These are phyloP conservation scores for Chiridota heheva DNA, from an alignment of 35 echinoderm and acorn worm genomes.

Conservation along the genomic window DNA sequence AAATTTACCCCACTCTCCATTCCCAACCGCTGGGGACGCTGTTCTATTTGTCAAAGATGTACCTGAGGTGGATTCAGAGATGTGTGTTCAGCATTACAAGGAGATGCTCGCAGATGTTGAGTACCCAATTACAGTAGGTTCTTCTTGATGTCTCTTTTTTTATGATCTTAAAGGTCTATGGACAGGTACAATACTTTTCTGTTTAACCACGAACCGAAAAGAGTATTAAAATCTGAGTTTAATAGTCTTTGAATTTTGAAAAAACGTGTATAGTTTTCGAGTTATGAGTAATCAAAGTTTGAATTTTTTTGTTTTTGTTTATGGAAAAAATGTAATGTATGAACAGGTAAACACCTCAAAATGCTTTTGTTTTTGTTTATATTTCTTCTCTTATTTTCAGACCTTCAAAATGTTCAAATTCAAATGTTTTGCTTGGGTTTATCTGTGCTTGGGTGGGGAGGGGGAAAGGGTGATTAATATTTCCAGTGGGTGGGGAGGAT, in stretches of 20 bases:
- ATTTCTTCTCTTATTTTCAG: no score
- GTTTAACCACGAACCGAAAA: no score
- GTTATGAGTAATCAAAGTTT: background rate
- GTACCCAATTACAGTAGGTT: conserved; percentile 29
- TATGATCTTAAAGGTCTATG: no score
- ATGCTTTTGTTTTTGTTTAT: no score
- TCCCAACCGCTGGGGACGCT: conserved; percentile 42
- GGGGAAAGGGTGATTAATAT: background rate
- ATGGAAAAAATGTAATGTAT: no score
- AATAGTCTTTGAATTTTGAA: no score
- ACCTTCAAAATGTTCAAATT: background rate
- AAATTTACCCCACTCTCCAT: conserved; percentile 43
- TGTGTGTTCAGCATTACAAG: conserved; percentile 37
- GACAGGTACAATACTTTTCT: no score
- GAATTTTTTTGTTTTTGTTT: background rate
- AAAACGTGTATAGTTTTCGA: background rate
- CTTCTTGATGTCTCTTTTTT: background rate
- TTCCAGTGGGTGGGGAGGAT: background rate
- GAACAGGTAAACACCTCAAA: no score
- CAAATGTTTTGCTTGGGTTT: background rate
- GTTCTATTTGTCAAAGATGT: conserved; percentile 76
- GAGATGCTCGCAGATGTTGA: conserved; percentile 55
- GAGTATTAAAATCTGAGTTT: no score
- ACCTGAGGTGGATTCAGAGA: conserved; percentile 32
- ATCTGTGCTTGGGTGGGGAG: no score